Evolutionary conservation across 2,888 invertebrate genomes (phyloP), one percentile per base, ranked within the genome.

Genomic region (Calliscelio sp.): DNA sequence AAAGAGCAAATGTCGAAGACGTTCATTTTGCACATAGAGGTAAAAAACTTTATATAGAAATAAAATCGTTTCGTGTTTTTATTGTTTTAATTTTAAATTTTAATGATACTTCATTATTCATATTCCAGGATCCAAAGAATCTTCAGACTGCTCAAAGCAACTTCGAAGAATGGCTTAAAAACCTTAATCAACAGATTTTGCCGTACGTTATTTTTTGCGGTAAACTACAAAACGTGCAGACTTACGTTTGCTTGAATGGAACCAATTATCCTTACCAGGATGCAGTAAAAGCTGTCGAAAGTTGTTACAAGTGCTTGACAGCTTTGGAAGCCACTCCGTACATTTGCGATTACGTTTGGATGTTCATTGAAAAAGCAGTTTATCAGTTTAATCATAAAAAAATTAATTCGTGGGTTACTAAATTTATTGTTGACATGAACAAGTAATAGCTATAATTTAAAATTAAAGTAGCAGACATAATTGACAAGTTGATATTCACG

Each of bases 301-400:
- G 68, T 10, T 63, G 63, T 22, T 79, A 63, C 46, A 79, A 71
- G 14, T 71, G 79, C 16, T 55, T 71, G 24, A 55, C 16, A 10
- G 79, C 63, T 22, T 61, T 79, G 44, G 14, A 79, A 6, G 32
- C 46, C 11, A 14, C 22, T 44, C 70, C 79, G 11, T 70, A 38
- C 32, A 25, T 55, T 35, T 71, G 79, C 24, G 79, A 79, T 53
- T 71, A 51, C 38, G 35, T 59, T 18, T 80, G 73, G 80, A 35
- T 32, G 25, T 80, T 80, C 14, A 41, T 73, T 11, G 65, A 80
- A 25, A 65, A 80, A 57, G 24, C 51, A 1, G 51, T 80, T 3
- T 80, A 80, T 14, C 14, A 57, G 10, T 73, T 80, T 66, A 38
- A 25, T 24, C n/a, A 57, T 1, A 79, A 38, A 18, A 79, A 71